Evolutionary conservation across 2,888 invertebrate genomes (phyloP), one percentile per base, ranked within the genome.

Genomic region (Helobdella robusta): DNA sequence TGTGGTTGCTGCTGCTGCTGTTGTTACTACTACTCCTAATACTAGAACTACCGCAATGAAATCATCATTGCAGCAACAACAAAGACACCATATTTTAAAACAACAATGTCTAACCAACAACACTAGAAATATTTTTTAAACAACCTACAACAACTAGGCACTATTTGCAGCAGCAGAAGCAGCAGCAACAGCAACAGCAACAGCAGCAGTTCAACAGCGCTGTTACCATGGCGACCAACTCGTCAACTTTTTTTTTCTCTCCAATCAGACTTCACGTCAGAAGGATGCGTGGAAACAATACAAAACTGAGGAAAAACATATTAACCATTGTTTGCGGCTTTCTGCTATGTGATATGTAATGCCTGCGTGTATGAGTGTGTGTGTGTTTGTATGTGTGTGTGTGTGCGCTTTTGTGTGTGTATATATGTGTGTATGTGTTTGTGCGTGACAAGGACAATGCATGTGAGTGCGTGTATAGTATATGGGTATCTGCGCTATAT

Each of bases 361-460:
- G 11, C 44, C 44, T 15, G 44, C 44, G n/a, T 40, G 44, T 40
- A 40, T n/a, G 44, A 40, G 44, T 40, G n/a, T 15, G 11, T 15
- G n/a, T n/a, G n/a, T 11, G 44, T 15, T 15, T 11, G 44, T 40
- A 40, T 40, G 44, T 40, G 44, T 40, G n/a, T 11, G 11, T 40
- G 11, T 40, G n/a, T 40, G 44, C n/a, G 44, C 11, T 40, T 11
- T 40, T 15, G 11, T 11, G 11, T n/a, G n/a, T 40, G 44, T 40
- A 40, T 40, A n/a, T 40, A n/a, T n/a, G n/a, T 40, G 44, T 40
- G 44, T 40, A 40, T 40, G 44, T 40, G 44, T 40, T 40, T 40
- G 44, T 40, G n/a, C n/a, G 44, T 40, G 44, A 15, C 11, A 15
- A 40, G 11, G 44, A n/a, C n/a, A n/a, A n/a, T n/a, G n/a, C n/a